phyloP scores from a whole-genome alignment of 2,113 vertebrate genomes.

The Ia io region DNA sequence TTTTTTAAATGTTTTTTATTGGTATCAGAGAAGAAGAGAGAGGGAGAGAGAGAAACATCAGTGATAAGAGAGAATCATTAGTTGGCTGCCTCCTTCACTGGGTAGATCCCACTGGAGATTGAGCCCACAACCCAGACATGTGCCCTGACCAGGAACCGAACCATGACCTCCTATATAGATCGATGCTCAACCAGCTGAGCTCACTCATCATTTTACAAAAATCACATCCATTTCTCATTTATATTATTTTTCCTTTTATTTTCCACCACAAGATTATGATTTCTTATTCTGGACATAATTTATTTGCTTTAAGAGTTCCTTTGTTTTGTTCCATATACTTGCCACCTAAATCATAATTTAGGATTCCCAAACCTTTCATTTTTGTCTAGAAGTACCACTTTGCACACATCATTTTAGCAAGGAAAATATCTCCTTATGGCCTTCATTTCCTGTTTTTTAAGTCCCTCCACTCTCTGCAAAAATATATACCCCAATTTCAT shows the following conservation, averaged over 20 bases:
- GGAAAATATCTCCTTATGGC: not conserved
- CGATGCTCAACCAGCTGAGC: no score
- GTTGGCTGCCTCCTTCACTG: no score
- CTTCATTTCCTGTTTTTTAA: not conserved
- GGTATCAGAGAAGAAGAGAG: no score
- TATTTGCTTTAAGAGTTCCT: not conserved
- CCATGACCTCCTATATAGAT: no score
- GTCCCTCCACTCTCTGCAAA: not conserved
- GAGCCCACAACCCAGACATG: no score
- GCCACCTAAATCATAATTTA: not conserved
- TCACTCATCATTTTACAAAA: not conserved
- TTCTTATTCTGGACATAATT: not conserved
- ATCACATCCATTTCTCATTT: not conserved
- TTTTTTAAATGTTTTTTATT: not conserved
- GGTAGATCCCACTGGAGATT: no score
- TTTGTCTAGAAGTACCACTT: not conserved
- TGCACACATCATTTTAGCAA: not conserved
- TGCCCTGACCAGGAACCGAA: no score
- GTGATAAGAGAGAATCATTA: no score
- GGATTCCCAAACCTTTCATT: not conserved
- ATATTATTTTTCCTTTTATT: not conserved
- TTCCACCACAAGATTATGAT: not conserved
- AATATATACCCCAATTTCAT: not conserved
- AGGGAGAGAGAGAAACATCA: no score
- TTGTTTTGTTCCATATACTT: not conserved